Base-by-base conservation (phyloP, 1,140 invertebrate genomes). In the Bradysia coprophila region DNA sequence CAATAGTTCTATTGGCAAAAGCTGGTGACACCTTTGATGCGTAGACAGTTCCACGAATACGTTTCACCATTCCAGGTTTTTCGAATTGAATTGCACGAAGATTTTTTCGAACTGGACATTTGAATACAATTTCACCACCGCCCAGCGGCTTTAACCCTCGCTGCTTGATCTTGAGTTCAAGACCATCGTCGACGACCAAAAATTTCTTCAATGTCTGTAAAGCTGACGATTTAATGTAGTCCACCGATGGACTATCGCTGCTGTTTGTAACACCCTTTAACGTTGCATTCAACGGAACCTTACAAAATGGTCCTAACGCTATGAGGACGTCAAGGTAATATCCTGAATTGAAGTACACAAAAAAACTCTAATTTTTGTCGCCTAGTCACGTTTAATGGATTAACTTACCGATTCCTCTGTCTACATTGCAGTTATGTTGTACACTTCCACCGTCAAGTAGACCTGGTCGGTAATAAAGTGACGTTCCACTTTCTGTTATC, bases 271-370 rank as follows among this genome's bases (percentile, higher is more conserved):
- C 74, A 11, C 95, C 95, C 57, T 66, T 75, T 1, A 98, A 62
- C 8, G 75, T 84, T 10, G 77, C 75, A 53, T 85, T 68, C 2
- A 98, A 42, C 3, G 89, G 78, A 52, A 76, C 77, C 66, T 98
- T 98, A 58, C 88, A 95, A 63, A 98, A 98, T 16, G 93, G 89
- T 13, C 87, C 93, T 32, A 98, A 53, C 34, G 81, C 79, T 45
- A 97, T 64, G 1, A 97, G 54, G 8, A 76, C 73, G 69, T 98
- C 93, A 47, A 98, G 65, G 59, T 89, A 98, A 64, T 97, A 98
- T 22, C 73, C 71, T 71, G 55, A 38, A n/a, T n/a, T n/a, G n/a
- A n/a, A n/a, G n/a, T n/a, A n/a, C n/a, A n/a, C n/a, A n/a, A n/a
- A n/a, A 65, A 64, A 18, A 11, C 15, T 16, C 11, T 8, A 19